phyloP scores from a whole-genome alignment of 2,888 invertebrate genomes.

The Augochlorella aurata region DNA sequence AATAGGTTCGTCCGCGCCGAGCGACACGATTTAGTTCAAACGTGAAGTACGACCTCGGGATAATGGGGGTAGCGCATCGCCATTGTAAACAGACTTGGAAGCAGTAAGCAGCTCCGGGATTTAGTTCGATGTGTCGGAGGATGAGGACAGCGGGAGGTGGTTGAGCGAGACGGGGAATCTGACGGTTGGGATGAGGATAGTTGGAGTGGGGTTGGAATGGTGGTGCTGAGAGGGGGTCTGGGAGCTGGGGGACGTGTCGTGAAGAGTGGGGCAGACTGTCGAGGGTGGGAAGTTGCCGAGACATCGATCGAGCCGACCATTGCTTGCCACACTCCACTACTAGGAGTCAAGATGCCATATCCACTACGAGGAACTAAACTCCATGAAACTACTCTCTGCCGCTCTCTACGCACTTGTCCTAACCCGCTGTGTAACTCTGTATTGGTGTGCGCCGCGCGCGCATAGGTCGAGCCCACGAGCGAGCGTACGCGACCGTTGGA shows the following conservation, averaged over 20 bases:
- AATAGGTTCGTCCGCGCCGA: slow-evolving; percentile 22
- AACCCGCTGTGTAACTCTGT: slow-evolving; percentile 56
- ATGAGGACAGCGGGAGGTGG: slow-evolving; percentile 50
- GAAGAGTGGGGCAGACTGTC: slow-evolving; percentile 61
- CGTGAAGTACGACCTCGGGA: slow-evolving; percentile 64
- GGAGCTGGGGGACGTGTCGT: slow-evolving; percentile 56
- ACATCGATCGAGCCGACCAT: slow-evolving; percentile 82
- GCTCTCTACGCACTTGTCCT: slow-evolving; percentile 71
- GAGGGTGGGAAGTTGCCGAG: slow-evolving; percentile 81
- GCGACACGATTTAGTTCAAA: slow-evolving; percentile 42
- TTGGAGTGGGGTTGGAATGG: slow-evolving; percentile 34
- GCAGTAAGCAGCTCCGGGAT: slow-evolving; percentile 77
- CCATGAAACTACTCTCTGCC: slow-evolving; percentile 76
- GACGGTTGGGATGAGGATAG: slow-evolving; percentile 55
- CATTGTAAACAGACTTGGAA: slow-evolving; percentile 78
- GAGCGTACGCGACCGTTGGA: slow-evolving; percentile 24
- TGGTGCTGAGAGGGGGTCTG: slow-evolving; percentile 18
- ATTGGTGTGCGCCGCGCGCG: slow-evolving; percentile 42
- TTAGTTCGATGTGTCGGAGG: slow-evolving; percentile 72
- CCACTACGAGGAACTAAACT: slow-evolving; percentile 79
- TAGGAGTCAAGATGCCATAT: slow-evolving; percentile 82
- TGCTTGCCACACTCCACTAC: slow-evolving; percentile 80
- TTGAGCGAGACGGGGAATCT: slow-evolving; percentile 47
- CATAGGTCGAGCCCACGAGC: slow-evolving; percentile 32
- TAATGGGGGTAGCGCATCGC: slow-evolving; percentile 76